A percentile compares a stretch with the other conserved stretches of the same genome.
Evolutionary conservation across 2,797 vertebrate genomes (phyloP).

Genomic region (Chiropotes sagulatus): DNA sequence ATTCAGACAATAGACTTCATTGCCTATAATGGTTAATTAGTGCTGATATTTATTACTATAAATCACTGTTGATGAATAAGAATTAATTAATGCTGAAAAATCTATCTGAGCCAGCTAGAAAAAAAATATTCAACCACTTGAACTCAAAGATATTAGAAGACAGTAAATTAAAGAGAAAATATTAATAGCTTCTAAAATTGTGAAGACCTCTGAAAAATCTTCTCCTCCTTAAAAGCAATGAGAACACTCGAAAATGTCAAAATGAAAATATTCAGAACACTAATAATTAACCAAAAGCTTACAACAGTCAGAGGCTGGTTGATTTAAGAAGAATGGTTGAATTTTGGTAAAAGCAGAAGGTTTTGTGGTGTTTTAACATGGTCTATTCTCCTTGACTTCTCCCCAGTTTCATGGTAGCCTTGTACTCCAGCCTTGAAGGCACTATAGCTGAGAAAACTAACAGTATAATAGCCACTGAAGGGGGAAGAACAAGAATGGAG

Average conservation of each 20-base stretch:
- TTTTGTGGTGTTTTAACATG: neutral
- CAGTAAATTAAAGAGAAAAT: rapidly evolving
- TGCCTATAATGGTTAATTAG: neutral
- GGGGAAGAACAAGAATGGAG: neutral
- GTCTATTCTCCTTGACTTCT: neutral
- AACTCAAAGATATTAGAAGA: neutral
- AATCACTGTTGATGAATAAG: neutral
- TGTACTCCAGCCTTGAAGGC: neutral
- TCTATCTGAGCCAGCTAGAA: neutral
- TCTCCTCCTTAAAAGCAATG: neutral
- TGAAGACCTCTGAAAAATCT: neutral
- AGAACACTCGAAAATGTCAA: neutral
- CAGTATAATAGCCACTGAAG: neutral
- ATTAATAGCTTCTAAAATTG: neutral
- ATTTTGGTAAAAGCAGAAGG: neutral
- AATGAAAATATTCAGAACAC: neutral
- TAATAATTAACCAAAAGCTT: neutral
- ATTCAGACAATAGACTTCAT: neutral
- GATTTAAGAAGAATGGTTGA: neutral
- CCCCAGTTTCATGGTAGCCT: rapidly evolving
- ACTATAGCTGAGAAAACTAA: neutral
- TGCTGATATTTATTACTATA: neutral
- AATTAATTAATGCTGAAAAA: neutral
- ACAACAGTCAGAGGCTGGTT: neutral
- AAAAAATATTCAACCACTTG: neutral